phyloP scores from a whole-genome alignment of 2,113 vertebrate species.

The Pongo pygmaeus region DNA sequence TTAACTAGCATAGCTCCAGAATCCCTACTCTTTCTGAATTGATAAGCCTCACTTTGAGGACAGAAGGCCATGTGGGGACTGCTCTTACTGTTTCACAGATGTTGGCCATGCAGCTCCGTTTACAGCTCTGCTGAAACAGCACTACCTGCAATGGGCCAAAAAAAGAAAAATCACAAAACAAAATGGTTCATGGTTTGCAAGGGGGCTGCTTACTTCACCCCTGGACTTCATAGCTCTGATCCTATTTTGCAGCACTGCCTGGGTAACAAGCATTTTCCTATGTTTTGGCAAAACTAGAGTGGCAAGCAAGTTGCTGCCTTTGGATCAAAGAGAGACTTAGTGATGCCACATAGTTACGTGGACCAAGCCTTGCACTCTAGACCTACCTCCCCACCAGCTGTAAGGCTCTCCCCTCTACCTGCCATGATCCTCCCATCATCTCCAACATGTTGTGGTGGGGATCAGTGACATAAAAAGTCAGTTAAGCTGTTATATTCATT shows the following conservation, averaged over 20 bases:
- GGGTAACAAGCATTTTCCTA: not conserved
- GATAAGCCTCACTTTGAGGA: not conserved
- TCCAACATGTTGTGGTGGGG: not conserved
- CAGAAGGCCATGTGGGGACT: not conserved
- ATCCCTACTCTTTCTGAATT: not conserved
- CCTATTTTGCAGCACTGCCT: not conserved
- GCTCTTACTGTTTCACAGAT: not conserved
- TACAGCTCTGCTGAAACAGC: not conserved
- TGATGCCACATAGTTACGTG: not conserved
- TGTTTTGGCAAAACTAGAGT: not conserved
- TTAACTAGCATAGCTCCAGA: not conserved
- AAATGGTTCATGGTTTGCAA: not conserved
- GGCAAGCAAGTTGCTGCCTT: not conserved
- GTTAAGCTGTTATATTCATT: not conserved
- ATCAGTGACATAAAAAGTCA: not conserved
- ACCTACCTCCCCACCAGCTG: not conserved
- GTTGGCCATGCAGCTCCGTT: not conserved
- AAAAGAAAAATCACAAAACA: not conserved
- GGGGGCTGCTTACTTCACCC: not conserved
- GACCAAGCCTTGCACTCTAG: not conserved
- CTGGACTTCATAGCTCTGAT: not conserved
- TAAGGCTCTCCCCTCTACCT: not conserved
- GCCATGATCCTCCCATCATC: not conserved
- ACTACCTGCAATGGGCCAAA: not conserved
- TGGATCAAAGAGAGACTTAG: not conserved